Conservation (phyloP, 2,888 invertebrate species). For the Gnatocerus cornutus region DNA sequence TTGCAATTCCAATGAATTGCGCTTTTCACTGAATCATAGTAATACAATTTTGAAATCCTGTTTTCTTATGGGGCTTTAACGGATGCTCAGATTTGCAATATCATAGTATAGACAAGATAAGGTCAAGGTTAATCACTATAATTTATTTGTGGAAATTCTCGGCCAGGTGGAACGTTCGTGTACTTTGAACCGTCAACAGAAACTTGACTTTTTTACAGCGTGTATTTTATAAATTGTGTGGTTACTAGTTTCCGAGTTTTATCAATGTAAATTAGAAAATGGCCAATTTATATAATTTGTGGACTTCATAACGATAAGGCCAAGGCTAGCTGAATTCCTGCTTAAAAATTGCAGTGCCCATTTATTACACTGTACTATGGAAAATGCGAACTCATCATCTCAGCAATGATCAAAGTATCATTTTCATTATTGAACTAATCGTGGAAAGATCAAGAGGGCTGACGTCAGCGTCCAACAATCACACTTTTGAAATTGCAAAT, state of each 20-base stretch:
- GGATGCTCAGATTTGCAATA: slow-evolving; percentile 11
- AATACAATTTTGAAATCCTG: background rate
- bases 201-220: too few species aligned
- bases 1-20: too few species aligned
- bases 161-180: slow-evolving; percentile 11
- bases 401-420: background rate
- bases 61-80: background rate
- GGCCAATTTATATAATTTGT: background rate
- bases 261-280: slow-evolving; percentile 1
- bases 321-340: background rate
- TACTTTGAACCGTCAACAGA: background rate
- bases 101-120: slow-evolving; percentile 6
- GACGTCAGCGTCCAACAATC: background rate
- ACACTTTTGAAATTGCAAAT: background rate
- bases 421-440: background rate
- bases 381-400: background rate
- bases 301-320: background rate
- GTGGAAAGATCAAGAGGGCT: background rate
- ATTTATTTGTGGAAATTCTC: slow-evolving; percentile 8
- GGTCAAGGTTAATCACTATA: slow-evolving; percentile 14
- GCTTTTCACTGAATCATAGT: background rate
- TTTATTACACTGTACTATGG: background rate
- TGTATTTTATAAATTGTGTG: background rate
- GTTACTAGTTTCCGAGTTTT: background rate
- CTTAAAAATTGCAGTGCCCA: background rate